Evolutionary conservation across 1,140 invertebrate genomes (phyloP), one percentile per base, ranked within the genome.

Genomic region (Glossosoma conforme): DNA sequence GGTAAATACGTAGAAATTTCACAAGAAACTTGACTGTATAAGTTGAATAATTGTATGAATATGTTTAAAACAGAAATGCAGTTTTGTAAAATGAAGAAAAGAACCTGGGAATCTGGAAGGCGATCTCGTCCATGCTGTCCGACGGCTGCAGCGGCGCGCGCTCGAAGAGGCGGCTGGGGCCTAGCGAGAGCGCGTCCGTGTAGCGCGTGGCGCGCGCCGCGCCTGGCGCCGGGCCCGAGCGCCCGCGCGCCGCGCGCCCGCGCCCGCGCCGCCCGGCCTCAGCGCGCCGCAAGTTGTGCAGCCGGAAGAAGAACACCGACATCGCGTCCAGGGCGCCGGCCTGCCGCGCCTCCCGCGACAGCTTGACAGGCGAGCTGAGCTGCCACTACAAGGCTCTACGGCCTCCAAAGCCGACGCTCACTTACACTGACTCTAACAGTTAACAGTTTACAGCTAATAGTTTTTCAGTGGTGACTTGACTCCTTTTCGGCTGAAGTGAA

Each of bases 301-400:
- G 81, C 46, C 90, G 89, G 75, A 93, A 93, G 83, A 93, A 93
- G 80, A 92, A 94, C 79, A 93, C 82, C 78, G 90, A 93, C 90
- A 93, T 91, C 14, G 42, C 38, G 19, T 15, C 37, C 36, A 33
- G 44, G 44, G 18, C n/a, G 19, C 30, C 44, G 11, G 35, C 22
- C 14, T 17, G 14, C n/a, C 20, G n/a, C 24, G 11, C 38, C 22
- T 17, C 52, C 30, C 42, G 38, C 52, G 52, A 44, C 52, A 54
- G 52, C 52, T 54, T 54, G 52, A 14, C 43, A n/a, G 48, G n/a
- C 30, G 18, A 21, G 8, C 32, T 5, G 14, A n/a, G n/a, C 17
- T 38, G 2, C 36, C n/a, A n/a, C n/a, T n/a, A n/a, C n/a, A n/a
- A n/a, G n/a, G n/a, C n/a, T n/a, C n/a, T n/a, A n/a, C n/a, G n/a